Base-by-base conservation (phyloP, 2,888 invertebrate species). In the Corbicula japonica region DNA sequence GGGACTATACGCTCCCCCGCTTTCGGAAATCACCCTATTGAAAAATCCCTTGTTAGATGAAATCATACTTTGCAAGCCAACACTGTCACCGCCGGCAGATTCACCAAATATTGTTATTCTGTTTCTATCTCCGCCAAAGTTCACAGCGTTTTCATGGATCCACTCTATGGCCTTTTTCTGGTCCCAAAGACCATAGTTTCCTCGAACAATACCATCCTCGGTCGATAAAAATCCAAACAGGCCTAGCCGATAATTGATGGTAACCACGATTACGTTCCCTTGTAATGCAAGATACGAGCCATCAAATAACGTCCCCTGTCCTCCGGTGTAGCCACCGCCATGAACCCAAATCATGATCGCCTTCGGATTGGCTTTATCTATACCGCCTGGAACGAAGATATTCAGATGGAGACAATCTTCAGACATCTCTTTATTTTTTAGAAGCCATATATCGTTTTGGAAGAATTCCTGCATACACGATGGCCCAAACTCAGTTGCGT, bases 1-100 rank as follows among this genome's bases (percentile, higher is more conserved):
- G 0, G 98, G 97, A 6, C 97, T 97, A 0, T 97, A 97, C 1
- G 98, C 97, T 2, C 80, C 62, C 10, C 87, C 86, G 50, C 89
- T 88, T 50, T 87, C 80, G 8, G 80, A 76, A 32, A 89, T 87
- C 2, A 80, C 84, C 41, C 87, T 50, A 10, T 84, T 80, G 46
- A 88, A 86, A 8, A 86, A 50, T 0, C 81, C 84, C 32, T 62
- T 71, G 34, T 83, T 86, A n/a, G 18, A 21, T 1, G 81, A 79
- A 21, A 76, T 70, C 0, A 87, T 66, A 5, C 81, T 56, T 1
- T 86, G 86, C 2, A 82, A 60, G 8, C 76, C 82, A 28, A 86
- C 86, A 63, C 84, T 85, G 21, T 74, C 68, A 0, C 84, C 84
- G 1, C 89, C 89, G 1, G 88, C 85, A 15, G 88, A 88, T 62